Evolutionary conservation across 1,140 invertebrate species (phyloP).

Genomic region (Zophobas atratus): DNA sequence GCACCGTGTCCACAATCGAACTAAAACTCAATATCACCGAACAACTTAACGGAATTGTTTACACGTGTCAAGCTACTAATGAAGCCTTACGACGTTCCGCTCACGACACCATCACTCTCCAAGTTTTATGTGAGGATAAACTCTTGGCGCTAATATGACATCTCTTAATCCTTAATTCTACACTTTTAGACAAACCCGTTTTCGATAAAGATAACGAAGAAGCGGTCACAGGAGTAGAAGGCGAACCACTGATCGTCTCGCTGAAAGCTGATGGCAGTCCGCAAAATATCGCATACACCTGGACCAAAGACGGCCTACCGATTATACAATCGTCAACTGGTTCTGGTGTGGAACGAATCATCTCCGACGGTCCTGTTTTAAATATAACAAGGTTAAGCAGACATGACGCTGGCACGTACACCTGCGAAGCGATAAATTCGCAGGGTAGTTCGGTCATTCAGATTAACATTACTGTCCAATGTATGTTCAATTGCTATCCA

Average conservation of each 20-base stretch:
- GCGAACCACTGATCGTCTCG: slow-evolving; percentile 85
- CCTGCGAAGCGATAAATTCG: slow-evolving; percentile 89
- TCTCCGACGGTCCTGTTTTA: slow-evolving; percentile 83
- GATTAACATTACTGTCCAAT: slow-evolving; percentile 91
- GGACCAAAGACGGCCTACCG: slow-evolving; percentile 88
- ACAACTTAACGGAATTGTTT: slow-evolving; percentile 88
- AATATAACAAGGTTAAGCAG: slow-evolving; percentile 87
- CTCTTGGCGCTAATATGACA: not conserved
- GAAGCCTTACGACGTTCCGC: slow-evolving; percentile 85
- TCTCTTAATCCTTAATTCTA: not conserved
- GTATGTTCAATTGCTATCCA: slow-evolving; percentile 76
- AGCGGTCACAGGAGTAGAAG: slow-evolving; percentile 84
- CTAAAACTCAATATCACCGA: slow-evolving; percentile 89
- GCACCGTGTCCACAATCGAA: slow-evolving; percentile 87
- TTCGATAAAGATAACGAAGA: slow-evolving; percentile 73
- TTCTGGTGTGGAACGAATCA: slow-evolving; percentile 73
- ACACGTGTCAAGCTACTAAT: slow-evolving; percentile 95
- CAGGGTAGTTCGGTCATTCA: slow-evolving; percentile 88
- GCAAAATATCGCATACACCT: slow-evolving; percentile 83
- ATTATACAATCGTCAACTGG: slow-evolving; percentile 72
- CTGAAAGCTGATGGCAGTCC: slow-evolving; percentile 91
- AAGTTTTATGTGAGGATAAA: slow-evolving; percentile 90
- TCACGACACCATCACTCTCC: slow-evolving; percentile 89
- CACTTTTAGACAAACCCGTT: slow-evolving; percentile 79
- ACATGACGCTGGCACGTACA: slow-evolving; percentile 90